Base-by-base conservation (phyloP, 1,140 invertebrate genomes). In the Caenorhabditis tropicalis region DNA sequence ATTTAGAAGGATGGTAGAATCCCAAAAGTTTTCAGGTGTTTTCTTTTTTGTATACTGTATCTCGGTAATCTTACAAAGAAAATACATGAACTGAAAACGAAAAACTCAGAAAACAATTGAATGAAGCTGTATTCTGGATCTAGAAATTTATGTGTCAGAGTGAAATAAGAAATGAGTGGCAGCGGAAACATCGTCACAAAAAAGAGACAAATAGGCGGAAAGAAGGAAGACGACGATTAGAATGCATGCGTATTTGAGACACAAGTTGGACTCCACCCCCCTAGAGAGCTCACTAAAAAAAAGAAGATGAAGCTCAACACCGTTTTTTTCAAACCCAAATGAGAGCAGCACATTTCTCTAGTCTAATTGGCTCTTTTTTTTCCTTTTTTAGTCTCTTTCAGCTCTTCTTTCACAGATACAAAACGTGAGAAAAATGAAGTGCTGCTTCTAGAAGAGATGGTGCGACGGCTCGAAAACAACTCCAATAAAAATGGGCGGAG, bases 131-230 rank as follows among this genome's bases (percentile, higher is more conserved):
- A n/a, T 36, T 65, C 19, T 21, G 24, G 29, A 58, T 16, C 56
- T 58, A 58, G 10, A 58, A 58, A 16, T n/a, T 19, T n/a, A 51
- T 51, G 19, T 51, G 49, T 51, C 49, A 51, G n/a, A n/a, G 16
- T 51, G n/a, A n/a, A 51, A 51, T 51, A 51, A 56, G 24, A 56
- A 56, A 56, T 74, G 65, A 74, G 65, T 74, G 65, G 36, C 65
- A 74, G 65, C 36, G 36, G 65, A 74, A 74, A 43, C 58, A 65
- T 65, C 31, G 29, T 58, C 53, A 36, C 2, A 74, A 74, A 74
- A 74, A 31, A 74, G 65, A 74, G 65, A 74, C 65, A 74, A 74
- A 74, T 74, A 24, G 58, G 65, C 65, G 65, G 65, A 74, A 74
- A 31, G 29, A 15, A 43, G 39, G 39, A 43, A 43, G 39, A 43